Evolutionary conservation across 2,797 vertebrate genomes (phyloP).

Genomic region (Acanthornis magna): DNA sequence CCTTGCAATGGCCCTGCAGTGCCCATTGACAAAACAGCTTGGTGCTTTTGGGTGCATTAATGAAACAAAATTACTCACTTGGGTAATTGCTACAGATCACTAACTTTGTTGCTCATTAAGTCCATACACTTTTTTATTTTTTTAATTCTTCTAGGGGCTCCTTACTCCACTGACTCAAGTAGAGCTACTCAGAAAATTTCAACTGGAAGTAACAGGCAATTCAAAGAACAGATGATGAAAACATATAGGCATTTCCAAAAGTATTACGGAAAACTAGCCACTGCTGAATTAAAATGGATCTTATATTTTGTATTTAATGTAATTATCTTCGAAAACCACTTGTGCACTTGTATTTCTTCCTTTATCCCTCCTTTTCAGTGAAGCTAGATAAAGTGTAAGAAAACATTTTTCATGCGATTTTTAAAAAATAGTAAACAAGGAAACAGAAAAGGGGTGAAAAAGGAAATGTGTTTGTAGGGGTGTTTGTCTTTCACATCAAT

Average conservation of each 20-base stretch:
- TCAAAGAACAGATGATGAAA: not conserved
- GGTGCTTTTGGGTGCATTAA: conserved; percentile 49
- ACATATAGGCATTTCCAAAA: not conserved
- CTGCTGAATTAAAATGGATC: not conserved
- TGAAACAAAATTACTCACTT: conserved; percentile 57
- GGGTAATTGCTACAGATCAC: conserved; percentile 57
- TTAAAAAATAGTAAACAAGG: not conserved
- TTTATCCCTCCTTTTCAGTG: not conserved
- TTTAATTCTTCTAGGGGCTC: not conserved
- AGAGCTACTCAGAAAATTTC: not conserved
- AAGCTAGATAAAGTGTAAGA: not conserved
- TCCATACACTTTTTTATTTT: not conserved
- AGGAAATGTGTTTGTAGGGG: not conserved
- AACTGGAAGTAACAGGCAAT: not conserved
- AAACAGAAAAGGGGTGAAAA: not conserved
- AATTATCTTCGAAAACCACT: not conserved
- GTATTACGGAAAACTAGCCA: not conserved
- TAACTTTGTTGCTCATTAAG: conserved; percentile 59
- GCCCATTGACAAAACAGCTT: conserved; percentile 56
- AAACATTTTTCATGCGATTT: not conserved
- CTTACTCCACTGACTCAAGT: not conserved
- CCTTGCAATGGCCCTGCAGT: not conserved
- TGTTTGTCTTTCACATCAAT: not conserved
- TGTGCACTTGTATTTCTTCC: not conserved
- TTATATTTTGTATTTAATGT: not conserved